Evolutionary conservation across 2,113 vertebrate genomes (phyloP).

Genomic region (Chloropsis cyanopogon): DNA sequence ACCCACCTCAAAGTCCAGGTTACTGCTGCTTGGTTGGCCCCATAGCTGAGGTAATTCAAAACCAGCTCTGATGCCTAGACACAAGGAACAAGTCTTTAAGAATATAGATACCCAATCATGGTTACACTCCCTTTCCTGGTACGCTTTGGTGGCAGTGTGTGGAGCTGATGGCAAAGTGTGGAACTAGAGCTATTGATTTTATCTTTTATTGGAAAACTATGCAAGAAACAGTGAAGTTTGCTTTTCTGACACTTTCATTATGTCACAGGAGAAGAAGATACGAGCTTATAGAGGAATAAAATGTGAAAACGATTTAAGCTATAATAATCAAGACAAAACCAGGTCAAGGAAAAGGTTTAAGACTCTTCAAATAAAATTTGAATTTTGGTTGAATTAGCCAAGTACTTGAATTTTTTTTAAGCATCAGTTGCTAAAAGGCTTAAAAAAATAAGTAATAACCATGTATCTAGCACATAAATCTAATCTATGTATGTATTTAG

Average conservation of each 20-base stretch:
- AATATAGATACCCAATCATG: accelerated
- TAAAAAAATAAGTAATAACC: neutral
- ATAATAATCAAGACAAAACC: neutral
- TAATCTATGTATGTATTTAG: neutral
- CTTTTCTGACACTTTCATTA: neutral
- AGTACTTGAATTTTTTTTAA: neutral
- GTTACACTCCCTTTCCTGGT: neutral
- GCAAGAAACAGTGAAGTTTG: neutral
- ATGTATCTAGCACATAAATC: neutral
- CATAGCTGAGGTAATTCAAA: neutral
- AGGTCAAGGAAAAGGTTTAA: neutral
- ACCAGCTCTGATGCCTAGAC: neutral
- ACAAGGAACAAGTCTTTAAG: neutral
- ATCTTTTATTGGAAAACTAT: neutral
- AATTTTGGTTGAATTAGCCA: neutral
- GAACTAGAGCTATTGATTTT: neutral
- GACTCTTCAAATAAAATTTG: neutral
- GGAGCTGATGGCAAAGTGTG: neutral
- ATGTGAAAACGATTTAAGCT: neutral
- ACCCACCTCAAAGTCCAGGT: neutral
- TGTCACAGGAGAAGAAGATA: neutral
- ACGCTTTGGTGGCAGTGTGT: neutral
- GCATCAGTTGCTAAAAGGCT: neutral
- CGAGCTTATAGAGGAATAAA: neutral
- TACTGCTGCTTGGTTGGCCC: neutral